phyloP scores from a whole-genome alignment of 2,113 vertebrate genomes.

The Nyctereutes procyonoides region DNA sequence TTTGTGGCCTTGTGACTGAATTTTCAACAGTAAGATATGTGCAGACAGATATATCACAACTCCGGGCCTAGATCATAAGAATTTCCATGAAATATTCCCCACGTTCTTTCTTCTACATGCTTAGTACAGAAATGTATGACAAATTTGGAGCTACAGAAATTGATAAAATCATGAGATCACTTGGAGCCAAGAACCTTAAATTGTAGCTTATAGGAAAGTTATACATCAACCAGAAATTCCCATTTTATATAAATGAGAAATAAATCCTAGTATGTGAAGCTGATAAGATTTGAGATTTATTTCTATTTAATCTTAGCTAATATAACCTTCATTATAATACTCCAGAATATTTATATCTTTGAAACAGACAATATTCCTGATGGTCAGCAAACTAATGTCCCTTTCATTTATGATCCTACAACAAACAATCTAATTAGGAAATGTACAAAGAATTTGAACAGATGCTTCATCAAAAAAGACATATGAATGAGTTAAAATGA shows the following conservation, averaged over 20 bases:
- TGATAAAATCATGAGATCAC: background rate
- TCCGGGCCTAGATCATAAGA: background rate
- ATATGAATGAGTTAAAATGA: background rate
- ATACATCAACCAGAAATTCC: too few species aligned
- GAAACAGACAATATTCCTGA: background rate
- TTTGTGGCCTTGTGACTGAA: background rate
- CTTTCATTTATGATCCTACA: background rate
- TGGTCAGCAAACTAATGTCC: background rate
- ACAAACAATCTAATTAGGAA: background rate
- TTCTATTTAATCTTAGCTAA: background rate
- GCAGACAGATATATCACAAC: background rate
- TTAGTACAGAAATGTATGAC: background rate
- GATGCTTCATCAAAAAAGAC: background rate
- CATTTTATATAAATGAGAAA: conserved; percentile 16
- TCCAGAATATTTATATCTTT: background rate
- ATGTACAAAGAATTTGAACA: background rate
- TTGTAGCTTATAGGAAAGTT: background rate
- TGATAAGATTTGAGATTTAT: background rate
- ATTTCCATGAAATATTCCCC: background rate
- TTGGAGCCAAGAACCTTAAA: background rate
- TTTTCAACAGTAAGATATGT: background rate
- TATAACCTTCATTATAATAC: background rate
- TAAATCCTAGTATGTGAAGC: background rate
- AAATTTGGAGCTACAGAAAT: background rate
- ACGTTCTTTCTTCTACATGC: background rate